phyloP scores from a whole-genome alignment of 2,113 vertebrate genomes.

The Paedocypris sp. region DNA sequence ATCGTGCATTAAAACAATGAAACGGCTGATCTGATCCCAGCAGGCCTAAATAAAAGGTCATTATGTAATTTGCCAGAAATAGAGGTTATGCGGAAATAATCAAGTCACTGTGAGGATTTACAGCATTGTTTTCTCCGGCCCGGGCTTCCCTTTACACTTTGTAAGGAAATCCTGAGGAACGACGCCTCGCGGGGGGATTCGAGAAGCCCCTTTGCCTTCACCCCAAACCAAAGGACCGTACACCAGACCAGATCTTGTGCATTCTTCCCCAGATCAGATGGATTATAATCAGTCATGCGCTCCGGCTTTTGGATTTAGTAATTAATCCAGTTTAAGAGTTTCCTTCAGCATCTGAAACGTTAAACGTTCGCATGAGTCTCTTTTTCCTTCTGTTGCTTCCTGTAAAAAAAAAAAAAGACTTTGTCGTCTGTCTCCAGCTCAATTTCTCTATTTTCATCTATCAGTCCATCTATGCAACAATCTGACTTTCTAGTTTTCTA shows the following conservation, averaged over 20 bases:
- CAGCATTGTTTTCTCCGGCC: constrained; percentile 42
- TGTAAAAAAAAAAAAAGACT: no score
- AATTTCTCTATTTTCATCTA: no score
- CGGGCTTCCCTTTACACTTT: background rate
- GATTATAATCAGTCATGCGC: constrained; percentile 47
- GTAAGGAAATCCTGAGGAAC: constrained; percentile 44
- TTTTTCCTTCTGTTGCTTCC: background rate
- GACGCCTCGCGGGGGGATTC: background rate
- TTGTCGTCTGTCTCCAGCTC: no score
- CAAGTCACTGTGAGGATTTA: constrained; percentile 18
- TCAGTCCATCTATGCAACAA: no score
- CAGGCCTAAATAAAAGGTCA: constrained; percentile 8
- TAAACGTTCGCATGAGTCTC: background rate
- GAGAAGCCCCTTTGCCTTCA: no score
- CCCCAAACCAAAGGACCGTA: no score
- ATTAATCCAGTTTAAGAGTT: background rate
- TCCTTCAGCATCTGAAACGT: background rate
- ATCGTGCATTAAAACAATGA: constrained; percentile 2
- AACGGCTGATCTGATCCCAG: constrained; percentile 13
- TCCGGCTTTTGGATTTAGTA: background rate
- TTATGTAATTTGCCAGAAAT: constrained; percentile 33
- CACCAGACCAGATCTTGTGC: background rate
- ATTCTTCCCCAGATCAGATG: constrained; percentile 37
- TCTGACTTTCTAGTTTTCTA: no score
- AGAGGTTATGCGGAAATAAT: constrained; percentile 25